Conservation (phyloP, 2,113 vertebrate species). For the Mobula hypostoma region DNA sequence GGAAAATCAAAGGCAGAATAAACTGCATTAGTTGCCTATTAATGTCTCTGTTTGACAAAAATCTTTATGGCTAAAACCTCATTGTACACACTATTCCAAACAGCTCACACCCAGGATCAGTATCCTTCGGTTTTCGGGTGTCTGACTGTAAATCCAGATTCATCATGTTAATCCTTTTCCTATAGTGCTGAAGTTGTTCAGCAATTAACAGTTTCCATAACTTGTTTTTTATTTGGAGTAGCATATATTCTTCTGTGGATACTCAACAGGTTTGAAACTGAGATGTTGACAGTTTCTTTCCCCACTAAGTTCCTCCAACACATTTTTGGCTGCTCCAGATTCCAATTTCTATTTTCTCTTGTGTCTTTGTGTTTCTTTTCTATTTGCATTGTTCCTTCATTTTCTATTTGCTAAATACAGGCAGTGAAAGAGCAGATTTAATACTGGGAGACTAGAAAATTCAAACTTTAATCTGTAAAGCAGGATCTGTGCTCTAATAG, state of each 20-base stretch:
- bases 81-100: neutral
- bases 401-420: neutral
- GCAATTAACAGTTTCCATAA: neutral
- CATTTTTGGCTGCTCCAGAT: too few relatives aligned
- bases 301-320: too few relatives aligned
- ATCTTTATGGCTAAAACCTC: neutral
- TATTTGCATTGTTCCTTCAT: neutral
- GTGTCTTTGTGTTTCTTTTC: too few relatives aligned
- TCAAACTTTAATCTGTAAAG: neutral
- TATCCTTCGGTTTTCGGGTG: neutral
- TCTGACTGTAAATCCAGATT: neutral
- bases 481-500: neutral
- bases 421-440: neutral
- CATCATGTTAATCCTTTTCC: neutral
- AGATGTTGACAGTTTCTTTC: too few relatives aligned
- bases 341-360: too few relatives aligned
- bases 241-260: too few relatives aligned
- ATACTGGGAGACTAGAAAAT: neutral
- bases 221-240: neutral
- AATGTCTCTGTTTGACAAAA: too few relatives aligned
- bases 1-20: neutral
- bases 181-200: neutral
- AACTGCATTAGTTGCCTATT: neutral
- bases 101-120: too few relatives aligned
- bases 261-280: too few relatives aligned